A percentile compares a stretch with the other conserved stretches of the same genome.
These are phyloP conservation scores for Peromyscus attwateri DNA, from an alignment of 2,797 vertebrate species.

Conservation along the genomic window DNA sequence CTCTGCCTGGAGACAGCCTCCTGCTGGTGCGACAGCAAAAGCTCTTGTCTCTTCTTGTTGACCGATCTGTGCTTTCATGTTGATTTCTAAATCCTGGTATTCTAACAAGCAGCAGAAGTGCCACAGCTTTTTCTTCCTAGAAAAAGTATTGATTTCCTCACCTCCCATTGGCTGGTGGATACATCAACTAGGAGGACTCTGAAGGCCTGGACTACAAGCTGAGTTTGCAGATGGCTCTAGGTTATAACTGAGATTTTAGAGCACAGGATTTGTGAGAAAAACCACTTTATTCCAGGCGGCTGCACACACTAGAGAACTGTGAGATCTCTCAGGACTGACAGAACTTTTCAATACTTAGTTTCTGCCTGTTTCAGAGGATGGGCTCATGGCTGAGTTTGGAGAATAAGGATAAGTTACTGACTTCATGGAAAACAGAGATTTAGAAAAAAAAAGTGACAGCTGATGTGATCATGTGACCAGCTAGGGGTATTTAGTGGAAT, in stretches of 20 bases:
- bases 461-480: neutral
- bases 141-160: constrained; percentile 15
- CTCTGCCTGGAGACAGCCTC: neutral
- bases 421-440: constrained; percentile 26
- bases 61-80: neutral
- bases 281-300: neutral
- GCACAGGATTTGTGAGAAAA: constrained; percentile 14
- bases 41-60: neutral
- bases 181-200: neutral
- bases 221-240: constrained; percentile 6
- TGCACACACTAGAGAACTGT: neutral
- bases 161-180: neutral
- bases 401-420: neutral
- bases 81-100: neutral
- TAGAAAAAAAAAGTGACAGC: neutral
- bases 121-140: neutral
- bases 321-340: neutral
- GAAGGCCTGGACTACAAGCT: neutral
- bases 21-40: neutral
- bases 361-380: neutral
- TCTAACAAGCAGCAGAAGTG: neutral
- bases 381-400: neutral
- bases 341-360: neutral
- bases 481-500: neutral
- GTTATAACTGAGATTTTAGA: constrained; percentile 12